Evolutionary conservation across 2,888 invertebrate species (phyloP), one percentile per base, ranked within the genome.

Genomic region (Drosophila falleni): DNA sequence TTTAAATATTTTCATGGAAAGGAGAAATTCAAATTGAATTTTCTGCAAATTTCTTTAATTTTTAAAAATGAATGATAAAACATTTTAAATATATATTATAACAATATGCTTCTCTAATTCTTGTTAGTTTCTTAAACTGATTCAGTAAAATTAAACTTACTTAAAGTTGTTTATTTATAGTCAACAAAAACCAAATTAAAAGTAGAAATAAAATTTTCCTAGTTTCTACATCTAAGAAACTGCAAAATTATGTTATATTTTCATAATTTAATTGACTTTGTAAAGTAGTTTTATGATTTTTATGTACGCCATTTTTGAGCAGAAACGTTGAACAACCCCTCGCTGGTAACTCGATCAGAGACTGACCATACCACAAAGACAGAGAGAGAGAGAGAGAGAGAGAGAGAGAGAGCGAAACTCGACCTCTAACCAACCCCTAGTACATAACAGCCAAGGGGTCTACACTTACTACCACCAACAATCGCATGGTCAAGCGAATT

Each of bases 231-330:
- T 8, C 29, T 29, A 29, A 29, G 6, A 29, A 29, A 29, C 5
- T 29, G 26, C 5, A 26, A 26, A 26, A 8, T n/a, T 37, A 6
- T 29, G 9, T n/a, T 8, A 37, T 5, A 2, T 6, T 13, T 23
- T 6, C 13, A 6, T 13, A 49, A 16, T 8, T 19, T 19, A 8
- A 39, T 19, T 41, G 37, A 19, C 11, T 49, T 5, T 9, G n/a
- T 11, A 0, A 8, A n/a, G 6, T 2, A 31, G 9, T 37, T 26
- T 6, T 5, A 61, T 23, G 23, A 13, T 33, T 60, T 50, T 64
- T 56, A 73, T 50, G 46, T 49, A 64, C 87, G 80, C 88, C 82
- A 82, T 82, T 82, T 87, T 82, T 19, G 9, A 29, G 56, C 19
- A 47, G 51, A 16, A 69, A 54, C 39, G n/a, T 35, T 13, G 55